These are phyloP conservation scores for Eupithecia dodoneata DNA, from an alignment of 2,888 invertebrate genomes.

Conservation along the genomic window DNA sequence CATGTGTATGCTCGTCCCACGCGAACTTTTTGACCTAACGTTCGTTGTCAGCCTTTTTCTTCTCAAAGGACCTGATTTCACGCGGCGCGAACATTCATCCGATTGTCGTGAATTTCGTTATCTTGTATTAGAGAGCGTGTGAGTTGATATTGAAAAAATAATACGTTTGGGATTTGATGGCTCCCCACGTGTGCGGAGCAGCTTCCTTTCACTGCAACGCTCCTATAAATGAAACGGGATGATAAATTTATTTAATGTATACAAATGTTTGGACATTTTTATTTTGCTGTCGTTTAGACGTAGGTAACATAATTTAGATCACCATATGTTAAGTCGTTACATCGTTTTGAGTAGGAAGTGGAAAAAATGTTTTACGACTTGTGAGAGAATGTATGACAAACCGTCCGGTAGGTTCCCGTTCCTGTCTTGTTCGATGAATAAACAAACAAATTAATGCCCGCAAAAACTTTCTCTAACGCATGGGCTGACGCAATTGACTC, in stretches of 20 bases:
- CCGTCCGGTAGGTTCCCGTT: conserved; percentile 63
- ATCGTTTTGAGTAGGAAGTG: conserved; percentile 78
- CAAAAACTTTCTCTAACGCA: conserved; percentile 61
- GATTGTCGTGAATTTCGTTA: conserved; percentile 81
- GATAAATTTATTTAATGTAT: conserved; percentile 84
- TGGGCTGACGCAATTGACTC: conserved; percentile 54
- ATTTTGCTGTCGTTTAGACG: conserved; percentile 81
- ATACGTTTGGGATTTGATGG: conserved; percentile 82
- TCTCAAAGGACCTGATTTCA: conserved; percentile 81
- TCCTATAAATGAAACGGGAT: conserved; percentile 77
- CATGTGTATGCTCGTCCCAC: conserved; percentile 76
- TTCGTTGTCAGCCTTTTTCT: conserved; percentile 65
- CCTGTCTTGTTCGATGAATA: conserved; percentile 58
- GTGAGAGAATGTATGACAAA: conserved; percentile 76
- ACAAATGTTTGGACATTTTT: conserved; percentile 85
- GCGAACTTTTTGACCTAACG: conserved; percentile 58
- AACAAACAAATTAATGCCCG: conserved; percentile 51
- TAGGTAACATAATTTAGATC: conserved; percentile 83
- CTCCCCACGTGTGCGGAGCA: conserved; percentile 80
- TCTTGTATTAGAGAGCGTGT: conserved; percentile 77
- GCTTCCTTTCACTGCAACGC: conserved; percentile 78
- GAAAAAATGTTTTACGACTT: conserved; percentile 81
- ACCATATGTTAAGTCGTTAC: conserved; percentile 80
- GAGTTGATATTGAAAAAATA: conserved; percentile 82
- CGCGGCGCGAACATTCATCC: conserved; percentile 82